These are phyloP conservation scores for Bambusicola thoracicus DNA, from an alignment of 2,113 vertebrate species.

Conservation along the genomic window DNA sequence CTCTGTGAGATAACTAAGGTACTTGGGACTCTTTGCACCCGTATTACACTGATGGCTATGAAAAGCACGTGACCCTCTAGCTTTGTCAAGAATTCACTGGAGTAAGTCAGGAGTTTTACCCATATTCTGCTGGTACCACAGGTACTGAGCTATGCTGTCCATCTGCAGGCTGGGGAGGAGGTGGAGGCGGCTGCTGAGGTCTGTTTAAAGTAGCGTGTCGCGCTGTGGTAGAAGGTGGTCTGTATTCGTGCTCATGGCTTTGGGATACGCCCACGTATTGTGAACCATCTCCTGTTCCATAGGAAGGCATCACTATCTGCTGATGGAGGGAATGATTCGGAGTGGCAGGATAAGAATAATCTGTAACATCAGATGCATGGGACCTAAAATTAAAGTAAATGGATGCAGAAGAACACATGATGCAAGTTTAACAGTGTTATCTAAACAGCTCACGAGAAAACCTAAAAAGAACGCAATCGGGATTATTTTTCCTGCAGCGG, in stretches of 20 bases:
- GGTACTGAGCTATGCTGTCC: slow-evolving; percentile 82
- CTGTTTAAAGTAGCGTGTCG: slow-evolving; percentile 89
- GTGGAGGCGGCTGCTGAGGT: slow-evolving; percentile 90
- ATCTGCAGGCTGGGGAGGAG: slow-evolving; percentile 86
- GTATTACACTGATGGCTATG: accelerated
- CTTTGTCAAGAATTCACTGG: background rate
- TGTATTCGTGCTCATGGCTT: slow-evolving; percentile 86
- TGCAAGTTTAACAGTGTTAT: background rate
- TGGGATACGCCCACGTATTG: slow-evolving; percentile 74
- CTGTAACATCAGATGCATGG: slow-evolving; percentile 85
- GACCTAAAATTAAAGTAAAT: slow-evolving; percentile 79
- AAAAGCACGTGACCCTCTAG: background rate
- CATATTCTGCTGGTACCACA: slow-evolving; percentile 85
- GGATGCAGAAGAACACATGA: slow-evolving; percentile 26
- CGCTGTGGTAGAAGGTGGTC: slow-evolving; percentile 82
- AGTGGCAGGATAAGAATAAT: slow-evolving; percentile 90
- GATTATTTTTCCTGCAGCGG: background rate
- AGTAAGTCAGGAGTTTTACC: slow-evolving; percentile 76
- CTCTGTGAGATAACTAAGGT: background rate
- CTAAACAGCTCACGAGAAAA: background rate
- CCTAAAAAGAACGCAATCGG: background rate
- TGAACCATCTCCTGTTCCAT: slow-evolving; percentile 67
- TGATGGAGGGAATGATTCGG: slow-evolving; percentile 92
- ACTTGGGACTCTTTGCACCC: background rate
- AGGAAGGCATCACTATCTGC: slow-evolving; percentile 79